Base-by-base conservation (phyloP, 2,113 vertebrate genomes). In the Marmota flaviventris region DNA sequence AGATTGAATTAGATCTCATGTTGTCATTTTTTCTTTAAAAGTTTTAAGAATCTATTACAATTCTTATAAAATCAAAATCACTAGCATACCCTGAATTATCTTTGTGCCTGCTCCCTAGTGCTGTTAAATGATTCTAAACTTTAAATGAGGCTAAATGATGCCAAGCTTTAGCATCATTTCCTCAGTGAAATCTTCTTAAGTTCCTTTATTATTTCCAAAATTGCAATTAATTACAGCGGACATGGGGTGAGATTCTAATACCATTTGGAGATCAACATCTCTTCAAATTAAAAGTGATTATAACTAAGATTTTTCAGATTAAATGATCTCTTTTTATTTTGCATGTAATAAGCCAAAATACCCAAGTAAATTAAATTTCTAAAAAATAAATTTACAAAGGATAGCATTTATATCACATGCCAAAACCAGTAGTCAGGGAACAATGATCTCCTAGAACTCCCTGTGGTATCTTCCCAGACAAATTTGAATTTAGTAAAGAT, bases 281-380 rank as follows among this genome's bases (percentile, higher is more conserved):
- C 61, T 95, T 56, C 53, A 91, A 69, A 93, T 95, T 89, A 91
- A 93, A 95, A 85, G 79, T 10, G 10, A 90, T 73, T 42, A 77
- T 32, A 88, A 22, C 4, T 58, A 24, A 91, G 20, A 84, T 16
- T 13, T 75, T 56, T 84, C 53, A 75, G n/a, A 75, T 81, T 85
- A 85, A 94, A 83, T 37, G 10, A 27, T 37, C 22, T 37, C 22
- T 86, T 79, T 93, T 78, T 89, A 48, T 78, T 87, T 79, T 90
- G 48, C 18, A 91, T 87, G 3, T 81, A 76, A 45, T 70, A 95
- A 65, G 25, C 12, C 39, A 63, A 96, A 93, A 51, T 79, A 48
- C n/a, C 70, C 20, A 51, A 85, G 37, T 32, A 11, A 32, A 89
- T 85, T 89, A 83, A 67, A 86, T 95, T 89, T 90, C 85, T 89